Percentiles rank a stretch among this genome's conserved stretches.
Conservation (phyloP, 2,113 vertebrate genomes). For the Rhinolophus sinicus region DNA sequence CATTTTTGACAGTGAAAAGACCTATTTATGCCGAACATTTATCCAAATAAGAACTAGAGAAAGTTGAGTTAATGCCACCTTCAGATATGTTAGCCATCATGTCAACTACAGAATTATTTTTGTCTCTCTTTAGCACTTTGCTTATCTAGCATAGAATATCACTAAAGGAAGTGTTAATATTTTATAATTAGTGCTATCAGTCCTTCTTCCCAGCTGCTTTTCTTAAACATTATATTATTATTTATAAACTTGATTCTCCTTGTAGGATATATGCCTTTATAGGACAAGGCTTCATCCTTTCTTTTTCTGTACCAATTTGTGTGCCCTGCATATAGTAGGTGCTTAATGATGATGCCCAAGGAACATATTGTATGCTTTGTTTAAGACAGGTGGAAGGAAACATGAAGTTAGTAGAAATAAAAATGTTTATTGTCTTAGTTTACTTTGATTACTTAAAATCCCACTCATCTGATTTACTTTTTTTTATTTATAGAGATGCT, state of each 20-base stretch:
- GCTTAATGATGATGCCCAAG: not conserved
- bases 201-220: not conserved
- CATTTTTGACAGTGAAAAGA: conserved; percentile 1
- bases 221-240: not conserved
- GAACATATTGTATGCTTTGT: not conserved
- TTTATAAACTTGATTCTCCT: not conserved
- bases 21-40: conserved; percentile 35
- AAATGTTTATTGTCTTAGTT: not conserved
- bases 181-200: not conserved
- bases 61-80: conserved; percentile 23
- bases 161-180: not conserved
- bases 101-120: conserved; percentile 33
- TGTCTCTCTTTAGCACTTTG: conserved; percentile 34
- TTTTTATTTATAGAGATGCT: conserved; percentile 86
- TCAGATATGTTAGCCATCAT: not conserved
- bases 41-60: conserved; percentile 19
- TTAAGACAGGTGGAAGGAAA: not conserved
- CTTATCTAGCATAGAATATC: not conserved
- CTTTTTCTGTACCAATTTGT: not conserved
- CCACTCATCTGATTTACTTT: not conserved
- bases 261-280: not conserved
- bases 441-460: not conserved
- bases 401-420: not conserved
- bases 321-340: not conserved
- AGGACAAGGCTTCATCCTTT: not conserved